Conservation (phyloP, 2,113 vertebrate genomes). For the Actenoides hombroni region DNA sequence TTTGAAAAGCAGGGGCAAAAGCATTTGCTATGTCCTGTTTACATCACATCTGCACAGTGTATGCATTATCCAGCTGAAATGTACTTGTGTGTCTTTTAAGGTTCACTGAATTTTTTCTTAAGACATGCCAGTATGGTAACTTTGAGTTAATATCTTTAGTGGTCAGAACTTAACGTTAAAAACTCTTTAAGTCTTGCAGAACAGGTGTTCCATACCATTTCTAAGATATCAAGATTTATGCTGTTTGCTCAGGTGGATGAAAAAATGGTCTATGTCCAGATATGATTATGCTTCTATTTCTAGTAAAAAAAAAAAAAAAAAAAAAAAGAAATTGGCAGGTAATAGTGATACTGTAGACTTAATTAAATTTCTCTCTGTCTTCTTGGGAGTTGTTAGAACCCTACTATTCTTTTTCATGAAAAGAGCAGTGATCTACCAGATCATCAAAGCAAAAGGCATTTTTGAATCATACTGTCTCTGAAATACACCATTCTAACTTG, state of each 20-base stretch:
- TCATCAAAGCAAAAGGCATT: background rate
- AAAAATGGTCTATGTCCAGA: background rate
- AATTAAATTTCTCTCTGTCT: background rate
- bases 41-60: background rate
- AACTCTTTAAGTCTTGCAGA: background rate
- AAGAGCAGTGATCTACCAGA: background rate
- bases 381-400: background rate
- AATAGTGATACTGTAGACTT: background rate
- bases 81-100: background rate
- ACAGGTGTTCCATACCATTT: background rate
- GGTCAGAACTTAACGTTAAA: background rate
- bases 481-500: background rate
- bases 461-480: background rate
- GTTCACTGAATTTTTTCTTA: background rate
- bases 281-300: background rate
- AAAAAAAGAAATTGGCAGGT: background rate
- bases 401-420: background rate
- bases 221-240: background rate
- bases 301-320: too few relatives aligned
- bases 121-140: background rate
- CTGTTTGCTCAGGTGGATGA: background rate
- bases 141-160: background rate
- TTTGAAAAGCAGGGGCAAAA: background rate
- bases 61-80: background rate
- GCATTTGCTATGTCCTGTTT: background rate